Conservation (phyloP, 2,888 invertebrate species). For the Polydrusus cervinus region DNA sequence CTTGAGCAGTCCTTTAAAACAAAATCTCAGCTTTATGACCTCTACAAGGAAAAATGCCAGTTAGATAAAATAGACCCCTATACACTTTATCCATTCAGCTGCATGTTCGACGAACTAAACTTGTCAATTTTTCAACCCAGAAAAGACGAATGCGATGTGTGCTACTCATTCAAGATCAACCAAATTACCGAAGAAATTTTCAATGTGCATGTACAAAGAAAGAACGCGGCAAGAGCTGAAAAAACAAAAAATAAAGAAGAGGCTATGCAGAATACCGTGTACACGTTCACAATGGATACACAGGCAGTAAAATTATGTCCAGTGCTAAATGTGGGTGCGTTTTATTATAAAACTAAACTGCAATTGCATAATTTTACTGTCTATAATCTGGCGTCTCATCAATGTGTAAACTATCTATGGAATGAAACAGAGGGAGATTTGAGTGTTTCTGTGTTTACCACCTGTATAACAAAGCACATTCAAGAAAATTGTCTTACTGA, state of each 20-base stretch:
- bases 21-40: not conserved
- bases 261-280: not conserved
- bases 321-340: conserved; percentile 48
- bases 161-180: not conserved
- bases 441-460: not conserved
- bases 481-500: not conserved
- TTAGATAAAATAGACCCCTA: not conserved
- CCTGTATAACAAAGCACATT: not conserved
- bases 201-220: not conserved
- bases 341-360: conserved; percentile 55
- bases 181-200: not conserved
- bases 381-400: conserved; percentile 38
- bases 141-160: conserved; percentile 12
- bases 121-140: not conserved
- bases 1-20: no score
- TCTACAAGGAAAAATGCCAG: not conserved
- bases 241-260: conserved; percentile 10
- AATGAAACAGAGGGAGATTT: conserved; percentile 27
- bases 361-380: conserved; percentile 56
- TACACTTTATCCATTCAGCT: not conserved
- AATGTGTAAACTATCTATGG: conserved; percentile 38
- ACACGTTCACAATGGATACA: conserved; percentile 12
- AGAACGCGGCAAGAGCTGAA: not conserved
- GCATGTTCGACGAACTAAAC: conserved; percentile 5
- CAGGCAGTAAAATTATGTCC: no score